phyloP scores from a whole-genome alignment of 2,113 vertebrate genomes.

The Micromys minutus region DNA sequence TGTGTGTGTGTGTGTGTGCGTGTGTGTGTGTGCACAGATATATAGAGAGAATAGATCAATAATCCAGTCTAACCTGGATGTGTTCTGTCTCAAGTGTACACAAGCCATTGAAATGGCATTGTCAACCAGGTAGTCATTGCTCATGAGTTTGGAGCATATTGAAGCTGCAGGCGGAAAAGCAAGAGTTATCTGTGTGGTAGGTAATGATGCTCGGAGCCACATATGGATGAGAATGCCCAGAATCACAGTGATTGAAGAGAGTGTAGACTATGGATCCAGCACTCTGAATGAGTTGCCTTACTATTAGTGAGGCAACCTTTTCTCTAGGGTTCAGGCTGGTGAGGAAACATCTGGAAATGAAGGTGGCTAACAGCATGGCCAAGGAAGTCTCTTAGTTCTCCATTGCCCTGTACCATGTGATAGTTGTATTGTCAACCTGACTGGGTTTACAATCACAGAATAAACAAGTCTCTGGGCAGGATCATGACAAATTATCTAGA shows the following conservation, averaged over 20 bases:
- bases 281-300: background rate
- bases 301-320: background rate
- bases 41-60: background rate
- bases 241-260: background rate
- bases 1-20: background rate
- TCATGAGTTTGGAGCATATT: constrained; percentile 5
- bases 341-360: background rate
- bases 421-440: background rate
- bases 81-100: background rate
- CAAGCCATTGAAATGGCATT: background rate
- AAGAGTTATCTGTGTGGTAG: background rate
- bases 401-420: background rate
- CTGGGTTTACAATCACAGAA: background rate
- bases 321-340: background rate
- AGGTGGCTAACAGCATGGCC: background rate
- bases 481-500: background rate
- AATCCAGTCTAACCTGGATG: background rate
- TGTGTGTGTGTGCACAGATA: background rate
- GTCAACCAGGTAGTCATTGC: background rate
- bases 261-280: background rate
- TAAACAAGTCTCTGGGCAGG: background rate
- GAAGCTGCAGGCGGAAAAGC: constrained; percentile 19
- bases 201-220: background rate
- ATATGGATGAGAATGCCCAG: background rate
- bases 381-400: background rate